phyloP scores from a whole-genome alignment of 2,888 invertebrate genomes.

The Lutraria lutraria region DNA sequence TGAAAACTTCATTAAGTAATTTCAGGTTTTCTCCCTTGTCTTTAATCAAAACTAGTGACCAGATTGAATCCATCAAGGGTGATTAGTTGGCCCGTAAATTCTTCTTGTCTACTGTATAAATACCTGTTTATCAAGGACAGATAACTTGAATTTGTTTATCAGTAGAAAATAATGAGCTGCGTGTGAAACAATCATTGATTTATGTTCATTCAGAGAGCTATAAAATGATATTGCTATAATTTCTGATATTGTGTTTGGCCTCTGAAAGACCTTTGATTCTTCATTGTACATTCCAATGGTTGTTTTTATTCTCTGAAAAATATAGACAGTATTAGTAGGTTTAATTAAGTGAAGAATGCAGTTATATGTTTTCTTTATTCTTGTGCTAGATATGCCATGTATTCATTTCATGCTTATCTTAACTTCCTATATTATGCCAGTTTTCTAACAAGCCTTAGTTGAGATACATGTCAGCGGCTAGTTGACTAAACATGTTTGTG shows the following conservation, averaged over 20 bases:
- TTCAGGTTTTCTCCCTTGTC: constrained; percentile 31
- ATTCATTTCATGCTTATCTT: background rate
- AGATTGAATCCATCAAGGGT: constrained; percentile 38
- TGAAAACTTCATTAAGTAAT: background rate
- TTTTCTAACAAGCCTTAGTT: background rate
- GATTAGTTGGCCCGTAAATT: constrained; percentile 21
- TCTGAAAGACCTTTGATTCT: background rate
- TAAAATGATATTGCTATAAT: constrained; percentile 28
- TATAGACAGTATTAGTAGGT: background rate
- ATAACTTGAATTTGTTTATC: constrained; percentile 41
- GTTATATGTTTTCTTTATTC: background rate
- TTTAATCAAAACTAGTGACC: constrained; percentile 13
- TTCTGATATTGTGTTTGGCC: constrained; percentile 22
- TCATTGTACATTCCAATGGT: background rate
- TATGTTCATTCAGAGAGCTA: constrained; percentile 27
- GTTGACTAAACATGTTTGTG: background rate
- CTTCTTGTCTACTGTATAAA: constrained; percentile 17
- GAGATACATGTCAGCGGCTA: background rate
- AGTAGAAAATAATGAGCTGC: constrained; percentile 31
- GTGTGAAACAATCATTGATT: constrained; percentile 26
- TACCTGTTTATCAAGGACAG: constrained; percentile 31
- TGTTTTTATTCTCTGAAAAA: constrained; percentile 5
- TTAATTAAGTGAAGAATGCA: constrained; percentile 11
- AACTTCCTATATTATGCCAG: background rate
- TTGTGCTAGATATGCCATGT: background rate